Evolutionary conservation across 2,797 vertebrate genomes (phyloP).

Genomic region (Rhabdophis nuchalis): DNA sequence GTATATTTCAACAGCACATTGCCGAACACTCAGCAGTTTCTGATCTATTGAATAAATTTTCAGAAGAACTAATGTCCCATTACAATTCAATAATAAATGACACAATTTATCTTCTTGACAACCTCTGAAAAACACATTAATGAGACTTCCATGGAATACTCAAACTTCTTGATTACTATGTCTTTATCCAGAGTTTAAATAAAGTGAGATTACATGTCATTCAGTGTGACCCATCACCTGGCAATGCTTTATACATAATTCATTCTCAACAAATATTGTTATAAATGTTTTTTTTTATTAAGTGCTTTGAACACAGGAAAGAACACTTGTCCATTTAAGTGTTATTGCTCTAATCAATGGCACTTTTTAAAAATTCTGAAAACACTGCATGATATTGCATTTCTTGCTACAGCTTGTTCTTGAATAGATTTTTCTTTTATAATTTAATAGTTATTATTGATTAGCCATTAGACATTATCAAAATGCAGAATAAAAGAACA

Average conservation of each 20-base stretch:
- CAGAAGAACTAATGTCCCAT: background rate
- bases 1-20: background rate
- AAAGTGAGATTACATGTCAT: slow-evolving; percentile 20
- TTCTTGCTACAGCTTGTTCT: background rate
- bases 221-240: slow-evolving; percentile 9
- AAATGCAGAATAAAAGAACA: background rate
- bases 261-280: slow-evolving; percentile 22
- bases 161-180: background rate
- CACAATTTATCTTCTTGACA: background rate
- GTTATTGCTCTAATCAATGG: slow-evolving; percentile 8
- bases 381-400: background rate
- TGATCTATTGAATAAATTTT: background rate
- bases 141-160: background rate
- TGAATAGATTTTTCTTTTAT: background rate
- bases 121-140: background rate
- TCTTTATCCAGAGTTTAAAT: slow-evolving; percentile 25
- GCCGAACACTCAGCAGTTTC: slow-evolving; percentile 2
- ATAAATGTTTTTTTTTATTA: slow-evolving; percentile 3
- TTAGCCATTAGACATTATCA: background rate
- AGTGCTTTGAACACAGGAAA: background rate
- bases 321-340: background rate
- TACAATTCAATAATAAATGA: slow-evolving; percentile 26
- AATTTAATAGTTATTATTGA: background rate
- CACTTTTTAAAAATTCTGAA: slow-evolving; percentile 9
- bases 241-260: slow-evolving; percentile 23